Evolutionary conservation across 23 tunicate species (phyloP).

Genomic region (Halocynthia aurantium): DNA sequence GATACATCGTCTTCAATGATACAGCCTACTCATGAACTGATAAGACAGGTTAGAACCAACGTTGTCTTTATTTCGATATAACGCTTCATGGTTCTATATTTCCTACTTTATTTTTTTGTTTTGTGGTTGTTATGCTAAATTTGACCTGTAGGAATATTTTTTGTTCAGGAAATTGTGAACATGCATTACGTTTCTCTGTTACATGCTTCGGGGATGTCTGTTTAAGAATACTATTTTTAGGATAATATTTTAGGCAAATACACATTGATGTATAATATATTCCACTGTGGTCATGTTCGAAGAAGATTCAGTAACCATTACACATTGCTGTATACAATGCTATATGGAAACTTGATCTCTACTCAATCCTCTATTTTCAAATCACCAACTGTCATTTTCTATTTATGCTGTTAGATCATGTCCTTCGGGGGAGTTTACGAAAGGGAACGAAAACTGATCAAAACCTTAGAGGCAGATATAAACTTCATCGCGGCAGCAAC

Average conservation of each 20-base stretch:
- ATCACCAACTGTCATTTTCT: not conserved
- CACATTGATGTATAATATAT: no score
- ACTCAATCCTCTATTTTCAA: not conserved
- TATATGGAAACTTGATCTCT: not conserved
- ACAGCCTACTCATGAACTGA: slow-evolving; percentile 55
- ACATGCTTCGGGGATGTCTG: no score
- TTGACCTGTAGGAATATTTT: no score
- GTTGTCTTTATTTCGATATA: not conserved
- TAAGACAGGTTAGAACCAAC: slow-evolving; percentile 54
- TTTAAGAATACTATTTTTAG: no score
- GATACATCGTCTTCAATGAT: not conserved
- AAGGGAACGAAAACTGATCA: slow-evolving; percentile 44
- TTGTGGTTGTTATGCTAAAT: no score
- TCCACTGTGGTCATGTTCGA: no score
- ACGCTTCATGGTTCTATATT: not conserved
- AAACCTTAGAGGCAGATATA: slow-evolving; percentile 60
- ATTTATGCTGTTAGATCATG: slow-evolving; percentile 23
- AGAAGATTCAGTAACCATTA: no score
- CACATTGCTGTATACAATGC: no score
- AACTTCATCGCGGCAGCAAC: slow-evolving; percentile 56
- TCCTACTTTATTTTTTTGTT: not conserved
- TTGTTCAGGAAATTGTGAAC: no score
- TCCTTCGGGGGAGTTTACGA: slow-evolving; percentile 46
- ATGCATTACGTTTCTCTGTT: no score
- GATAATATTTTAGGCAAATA: no score